Conservation (phyloP, 1,140 invertebrate genomes). For the Dendrolimus punctatus region DNA sequence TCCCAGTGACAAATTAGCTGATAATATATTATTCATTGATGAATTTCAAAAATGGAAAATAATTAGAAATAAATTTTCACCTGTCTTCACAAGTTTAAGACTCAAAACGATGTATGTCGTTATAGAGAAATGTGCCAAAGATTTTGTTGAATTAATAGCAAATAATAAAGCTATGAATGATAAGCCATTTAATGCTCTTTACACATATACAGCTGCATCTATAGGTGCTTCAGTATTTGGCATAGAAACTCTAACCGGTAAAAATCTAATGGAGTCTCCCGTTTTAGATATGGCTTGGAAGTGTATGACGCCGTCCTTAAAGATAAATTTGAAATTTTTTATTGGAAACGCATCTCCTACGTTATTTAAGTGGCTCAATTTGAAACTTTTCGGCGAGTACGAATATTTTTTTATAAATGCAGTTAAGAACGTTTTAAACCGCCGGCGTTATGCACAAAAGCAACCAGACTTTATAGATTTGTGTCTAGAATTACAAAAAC, state of each 20-base stretch:
- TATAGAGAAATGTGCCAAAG: conserved; percentile 37
- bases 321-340: conserved; percentile 21
- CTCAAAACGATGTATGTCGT: conserved; percentile 63
- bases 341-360: conserved; percentile 7
- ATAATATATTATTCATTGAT: conserved; percentile 63
- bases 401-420: conserved; percentile 30
- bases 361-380: conserved; percentile 15
- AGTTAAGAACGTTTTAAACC: conserved; percentile 23
- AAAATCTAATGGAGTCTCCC: conserved; percentile 23
- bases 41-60: conserved; percentile 50
- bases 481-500: conserved; percentile 21
- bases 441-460: conserved; percentile 13
- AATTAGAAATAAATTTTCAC: conserved; percentile 52
- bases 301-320: conserved; percentile 12
- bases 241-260: conserved; percentile 13
- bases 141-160: conserved; percentile 29
- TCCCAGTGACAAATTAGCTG: conserved; percentile 66
- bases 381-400: conserved; percentile 25
- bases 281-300: conserved; percentile 22
- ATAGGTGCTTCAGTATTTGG: conserved; percentile 28
- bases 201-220: conserved; percentile 17
- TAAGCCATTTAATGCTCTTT: conserved; percentile 9
- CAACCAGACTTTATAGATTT: conserved; percentile 32
- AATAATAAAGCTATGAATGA: conserved; percentile 18
- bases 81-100: conserved; percentile 59